Evolutionary conservation across 2,797 vertebrate species (phyloP), one percentile per base, ranked within the genome.

Genomic region (Amniataba percoides): DNA sequence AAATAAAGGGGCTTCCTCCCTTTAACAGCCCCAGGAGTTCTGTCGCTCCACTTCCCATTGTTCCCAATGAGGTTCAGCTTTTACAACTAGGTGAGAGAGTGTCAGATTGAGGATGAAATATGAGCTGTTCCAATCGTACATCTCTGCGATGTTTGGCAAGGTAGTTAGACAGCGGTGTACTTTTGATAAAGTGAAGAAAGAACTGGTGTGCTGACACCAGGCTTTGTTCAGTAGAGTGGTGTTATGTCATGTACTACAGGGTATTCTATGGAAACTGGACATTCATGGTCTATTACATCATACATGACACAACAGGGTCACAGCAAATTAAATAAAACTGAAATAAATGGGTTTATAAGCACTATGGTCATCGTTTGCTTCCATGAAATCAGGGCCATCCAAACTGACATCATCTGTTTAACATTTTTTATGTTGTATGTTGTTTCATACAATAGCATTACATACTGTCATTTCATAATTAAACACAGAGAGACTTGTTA

Each of bases 1-100:
- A 92, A 94, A 95, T 95, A 95, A 95, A 94, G 88, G 87, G 77
- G 91, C 93, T 95, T 95, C 94, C 94, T 95, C 92, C 83, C 68
- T 88, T 91, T 93, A 95, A 95, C 91, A 90, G 92, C 92, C 92
- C 83, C 82, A 83, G 90, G 91, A 92, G 88, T 87, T 88, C 84
- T 88, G 91, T 84, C 64, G 59, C 84, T 91, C 85, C 81, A 90
- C 87, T 90, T 88, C 87, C 92, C 82, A 94, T 95, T 95, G 94
- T 95, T 91, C 87, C 85, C 91, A 90, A 94, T 93, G 89, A 95
- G 90, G 82, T 95, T 79, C 87, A 18, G 84, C 86, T 93, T 95
- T 95, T 93, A 94, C 94, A 92, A 91, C 91, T 92, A 92, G 91
- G 91, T 93, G 91, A 94, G 89, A 92, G 80, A 88, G 84, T 88